Conservation (phyloP, 2,113 vertebrate species). For the Rana temporaria region DNA sequence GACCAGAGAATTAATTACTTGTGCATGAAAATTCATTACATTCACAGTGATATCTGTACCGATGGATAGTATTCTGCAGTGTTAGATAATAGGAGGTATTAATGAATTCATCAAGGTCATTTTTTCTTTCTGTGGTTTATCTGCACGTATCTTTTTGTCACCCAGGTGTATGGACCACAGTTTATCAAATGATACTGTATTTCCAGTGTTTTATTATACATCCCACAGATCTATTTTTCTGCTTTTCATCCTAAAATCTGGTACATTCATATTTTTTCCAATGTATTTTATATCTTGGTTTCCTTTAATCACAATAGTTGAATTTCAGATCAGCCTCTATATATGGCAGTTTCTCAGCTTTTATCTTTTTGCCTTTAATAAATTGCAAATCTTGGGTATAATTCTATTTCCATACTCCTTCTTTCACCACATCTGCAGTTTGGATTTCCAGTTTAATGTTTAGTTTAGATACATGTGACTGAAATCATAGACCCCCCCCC, state of each 20-base stretch:
- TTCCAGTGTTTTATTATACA: not conserved
- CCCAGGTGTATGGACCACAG: slow-evolving; percentile 4
- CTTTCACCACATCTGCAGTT: no score
- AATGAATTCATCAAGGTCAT: slow-evolving; percentile 41
- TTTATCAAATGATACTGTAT: not conserved
- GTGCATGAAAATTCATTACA: not conserved
- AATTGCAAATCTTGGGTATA: no score
- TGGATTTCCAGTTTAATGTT: no score
- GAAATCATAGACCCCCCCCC: no score
- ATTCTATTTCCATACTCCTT: no score
- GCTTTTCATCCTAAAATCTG: not conserved
- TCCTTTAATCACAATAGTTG: no score
- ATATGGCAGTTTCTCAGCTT: no score
- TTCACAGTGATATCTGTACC: not conserved
- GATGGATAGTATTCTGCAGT: not conserved
- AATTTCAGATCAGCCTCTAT: no score
- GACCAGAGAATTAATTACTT: not conserved
- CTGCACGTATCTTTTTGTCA: slow-evolving; percentile 18
- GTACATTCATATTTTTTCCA: not conserved
- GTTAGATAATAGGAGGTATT: not conserved
- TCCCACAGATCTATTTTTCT: not conserved
- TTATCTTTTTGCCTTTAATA: no score
- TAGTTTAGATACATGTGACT: no score
- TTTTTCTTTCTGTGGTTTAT: slow-evolving; percentile 8
- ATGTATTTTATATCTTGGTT: not conserved